Evolutionary conservation across 1,140 invertebrate genomes (phyloP).

Genomic region (Drosophila lacteicornis): DNA sequence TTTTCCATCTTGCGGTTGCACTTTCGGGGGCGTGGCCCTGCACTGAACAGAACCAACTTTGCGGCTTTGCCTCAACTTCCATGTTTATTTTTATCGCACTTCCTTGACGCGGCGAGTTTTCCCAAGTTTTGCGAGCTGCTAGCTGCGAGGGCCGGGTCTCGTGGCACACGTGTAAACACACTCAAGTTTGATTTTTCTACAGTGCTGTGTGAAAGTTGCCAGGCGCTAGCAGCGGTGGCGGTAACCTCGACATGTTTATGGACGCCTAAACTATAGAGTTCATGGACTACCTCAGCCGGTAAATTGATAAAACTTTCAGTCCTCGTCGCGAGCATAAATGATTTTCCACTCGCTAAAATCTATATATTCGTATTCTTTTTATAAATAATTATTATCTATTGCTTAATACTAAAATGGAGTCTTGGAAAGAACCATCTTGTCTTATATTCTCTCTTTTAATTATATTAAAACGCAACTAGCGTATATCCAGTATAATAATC

Average conservation of each 20-base stretch:
- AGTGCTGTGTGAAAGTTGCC: constrained; percentile 52
- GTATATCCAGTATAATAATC: not conserved
- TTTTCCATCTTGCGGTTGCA: constrained; percentile 15
- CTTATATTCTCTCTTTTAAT: no score
- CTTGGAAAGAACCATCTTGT: no score
- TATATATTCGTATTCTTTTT: no score
- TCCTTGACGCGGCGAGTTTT: constrained; percentile 52
- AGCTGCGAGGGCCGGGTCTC: constrained; percentile 12
- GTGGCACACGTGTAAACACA: constrained; percentile 34
- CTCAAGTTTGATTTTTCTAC: constrained; percentile 54
- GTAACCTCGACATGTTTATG: constrained; percentile 52
- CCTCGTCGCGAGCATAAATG: constrained; percentile 23
- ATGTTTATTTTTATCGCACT: constrained; percentile 69
- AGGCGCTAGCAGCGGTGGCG: constrained; percentile 35
- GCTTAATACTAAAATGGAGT: no score
- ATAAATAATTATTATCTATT: no score
- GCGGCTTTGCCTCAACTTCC: constrained; percentile 26
- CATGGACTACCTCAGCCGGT: constrained; percentile 30
- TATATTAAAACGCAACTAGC: not conserved
- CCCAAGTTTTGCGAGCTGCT: constrained; percentile 41
- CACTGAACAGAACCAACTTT: constrained; percentile 6
- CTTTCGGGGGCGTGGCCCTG: not conserved
- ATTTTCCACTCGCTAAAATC: not conserved
- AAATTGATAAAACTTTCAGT: constrained; percentile 51
- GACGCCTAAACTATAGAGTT: constrained; percentile 38